Base-by-base conservation (phyloP, 2,113 vertebrate species). In the Laterallus jamaicensis region DNA sequence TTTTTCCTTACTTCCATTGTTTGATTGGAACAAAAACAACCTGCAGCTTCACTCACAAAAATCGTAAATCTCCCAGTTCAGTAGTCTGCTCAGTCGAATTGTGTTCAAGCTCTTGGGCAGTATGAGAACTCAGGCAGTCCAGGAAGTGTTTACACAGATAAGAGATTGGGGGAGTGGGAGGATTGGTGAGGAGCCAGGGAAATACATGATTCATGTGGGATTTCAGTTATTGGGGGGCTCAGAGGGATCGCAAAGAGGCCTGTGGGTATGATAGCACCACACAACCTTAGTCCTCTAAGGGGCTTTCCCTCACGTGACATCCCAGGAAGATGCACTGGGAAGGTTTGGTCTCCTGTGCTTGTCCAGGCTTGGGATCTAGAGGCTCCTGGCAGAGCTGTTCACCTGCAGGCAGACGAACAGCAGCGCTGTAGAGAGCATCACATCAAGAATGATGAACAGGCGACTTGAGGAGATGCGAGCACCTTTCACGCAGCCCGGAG, bases 111-210 rank as follows among this genome's bases (percentile, higher is more conserved):
- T 90, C 82, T 82, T 62, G 76, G 47, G 77, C 68, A 87, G 80
- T 86, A 90, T 95, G 97, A 97, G 97, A 97, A 96, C 71, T 50
- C 66, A 21, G 66, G 69, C 86, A 81, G 80, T 74, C 24, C 94
- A 93, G 97, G 96, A 97, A 96, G 56, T 96, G 94, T 90, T 96
- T 92, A 32, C 66, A 47, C 26, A 96, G 95, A 96, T 97, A 97
- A 97, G 95, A 92, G 77, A n/a, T 67, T 92, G 18, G 71, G 10
- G 40, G 24, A 32, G 15, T 4, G 12, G 24, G 20, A 17, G 42
- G 42, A 39, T 39, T 39, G 44, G 17, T 9, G 17, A 47, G 44
- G 44, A 47, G 44, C 17, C 17, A 4, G 4, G 16, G 18, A 28
- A 62, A 29, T 35, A 26, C 28, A 29, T 19, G 54, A 59, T 86